Conservation (phyloP, 1,140 invertebrate species). For the Camponotus floridanus region DNA sequence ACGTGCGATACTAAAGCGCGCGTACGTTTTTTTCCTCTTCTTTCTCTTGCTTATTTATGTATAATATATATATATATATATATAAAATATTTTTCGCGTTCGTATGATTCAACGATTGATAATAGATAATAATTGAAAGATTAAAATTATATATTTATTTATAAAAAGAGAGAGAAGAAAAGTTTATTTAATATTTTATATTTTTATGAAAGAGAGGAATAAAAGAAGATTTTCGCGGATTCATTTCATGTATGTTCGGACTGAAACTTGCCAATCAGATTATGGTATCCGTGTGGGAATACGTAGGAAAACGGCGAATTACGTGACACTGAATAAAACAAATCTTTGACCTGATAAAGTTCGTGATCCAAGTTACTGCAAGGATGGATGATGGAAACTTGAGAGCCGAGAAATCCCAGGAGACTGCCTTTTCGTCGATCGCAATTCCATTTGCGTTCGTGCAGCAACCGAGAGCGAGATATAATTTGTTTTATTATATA, state of each 20-base stretch:
- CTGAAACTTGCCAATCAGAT: conserved; percentile 62
- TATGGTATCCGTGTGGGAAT: conserved; percentile 50
- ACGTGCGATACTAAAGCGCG: background rate
- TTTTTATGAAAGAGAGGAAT: background rate
- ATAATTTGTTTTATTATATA: background rate
- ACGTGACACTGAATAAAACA: conserved; percentile 64
- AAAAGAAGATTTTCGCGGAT: background rate
- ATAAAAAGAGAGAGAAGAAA: background rate
- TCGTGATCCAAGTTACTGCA: conserved; percentile 58
- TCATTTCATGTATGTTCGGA: conserved; percentile 50
- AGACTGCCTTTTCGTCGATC: conserved; percentile 47
- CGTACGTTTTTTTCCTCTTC: too few relatives aligned
- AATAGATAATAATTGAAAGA: background rate
- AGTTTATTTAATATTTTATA: conserved; percentile 13
- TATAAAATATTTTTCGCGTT: too few relatives aligned
- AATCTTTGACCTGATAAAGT: conserved; percentile 63
- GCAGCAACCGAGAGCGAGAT: background rate
- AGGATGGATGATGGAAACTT: conserved; percentile 50
- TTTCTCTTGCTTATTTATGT: background rate
- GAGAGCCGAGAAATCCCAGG: conserved; percentile 28
- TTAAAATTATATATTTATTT: background rate
- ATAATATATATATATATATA: too few relatives aligned
- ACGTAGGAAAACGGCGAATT: conserved; percentile 49
- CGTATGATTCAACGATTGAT: background rate
- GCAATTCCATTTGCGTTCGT: conserved; percentile 55